Evolutionary conservation across 2,888 invertebrate species (phyloP), one percentile per base, ranked within the genome.

Genomic region (Monopis laevigella): DNA sequence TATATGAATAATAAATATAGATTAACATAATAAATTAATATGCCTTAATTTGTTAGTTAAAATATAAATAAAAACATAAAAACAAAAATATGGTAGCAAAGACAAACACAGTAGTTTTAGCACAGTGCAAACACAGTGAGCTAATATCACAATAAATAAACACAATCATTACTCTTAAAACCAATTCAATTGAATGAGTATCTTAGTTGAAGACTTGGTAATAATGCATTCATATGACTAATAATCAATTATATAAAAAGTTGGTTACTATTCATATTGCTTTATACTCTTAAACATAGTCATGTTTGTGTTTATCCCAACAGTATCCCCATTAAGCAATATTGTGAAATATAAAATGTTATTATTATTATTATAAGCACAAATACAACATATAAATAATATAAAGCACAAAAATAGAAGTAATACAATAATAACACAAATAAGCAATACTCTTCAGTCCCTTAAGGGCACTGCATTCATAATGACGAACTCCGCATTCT

Each of bases 271-370:
- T n/a, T n/a, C n/a, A n/a, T n/a, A n/a, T n/a, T n/a, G n/a, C n/a
- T n/a, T n/a, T n/a, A n/a, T n/a, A n/a, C n/a, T n/a, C n/a, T 11
- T 16, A 19, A 26, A 11, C 17, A n/a, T 27, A 8, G 34, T 42
- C 48, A 49, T 56, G 52, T 55, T 53, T 45, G 53, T 52, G 48
- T 55, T 55, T 52, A 57, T 50, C 40, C 54, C 58, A 61, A 59
- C 58, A 56, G 55, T 53, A 58, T 55, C 62, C 58, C 56, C 58
- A 38, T 50, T 44, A 54, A 49, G 48, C 46, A 49, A 32, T 39
- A 43, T 21, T 21, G 24, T 21, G 8, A 7, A 21, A 21, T 21
- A 21, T 5, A 21, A 21, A 21, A 7, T 21, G 8, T 21, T 21
- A 21, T 21, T 21, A 21, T 21, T 7, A 21, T 21, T 21, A 7